Evolutionary conservation across 2,113 vertebrate genomes (phyloP).

Genomic region (Marmota monax): DNA sequence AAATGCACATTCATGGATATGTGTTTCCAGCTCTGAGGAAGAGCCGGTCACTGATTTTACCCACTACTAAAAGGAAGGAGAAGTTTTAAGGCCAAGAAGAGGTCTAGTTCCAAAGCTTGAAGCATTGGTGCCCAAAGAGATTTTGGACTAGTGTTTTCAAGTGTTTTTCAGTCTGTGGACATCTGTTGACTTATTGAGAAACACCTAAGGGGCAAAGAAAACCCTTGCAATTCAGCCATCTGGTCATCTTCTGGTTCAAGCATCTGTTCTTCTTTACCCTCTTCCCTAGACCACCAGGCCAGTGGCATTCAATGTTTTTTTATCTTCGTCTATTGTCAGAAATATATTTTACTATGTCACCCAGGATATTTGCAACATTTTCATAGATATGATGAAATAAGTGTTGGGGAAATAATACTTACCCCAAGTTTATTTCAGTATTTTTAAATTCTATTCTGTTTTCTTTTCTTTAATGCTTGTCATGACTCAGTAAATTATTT

Average conservation of each 20-base stretch:
- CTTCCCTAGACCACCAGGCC: conserved; percentile 52
- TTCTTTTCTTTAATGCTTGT: conserved; percentile 48
- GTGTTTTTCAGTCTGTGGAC: conserved; percentile 64
- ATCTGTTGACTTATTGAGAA: conserved; percentile 72
- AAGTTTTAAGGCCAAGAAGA: conserved; percentile 63
- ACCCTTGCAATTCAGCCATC: conserved; percentile 70
- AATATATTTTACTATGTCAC: neutral
- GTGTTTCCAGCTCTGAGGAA: neutral
- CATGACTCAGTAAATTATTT: conserved; percentile 73
- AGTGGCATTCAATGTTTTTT: conserved; percentile 2
- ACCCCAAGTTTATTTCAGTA: neutral
- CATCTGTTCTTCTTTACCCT: conserved; percentile 63
- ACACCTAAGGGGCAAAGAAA: conserved; percentile 76
- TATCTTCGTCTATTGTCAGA: conserved; percentile 46
- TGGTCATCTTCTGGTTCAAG: conserved; percentile 73
- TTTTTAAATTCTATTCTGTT: conserved; percentile 39
- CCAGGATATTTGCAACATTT: neutral
- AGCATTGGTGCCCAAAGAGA: conserved; percentile 11
- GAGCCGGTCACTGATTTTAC: neutral
- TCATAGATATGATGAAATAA: conserved; percentile 33
- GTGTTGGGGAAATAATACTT: conserved; percentile 21
- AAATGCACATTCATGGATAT: neutral
- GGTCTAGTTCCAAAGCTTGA: neutral
- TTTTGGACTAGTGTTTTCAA: conserved; percentile 38
- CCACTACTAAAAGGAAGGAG: neutral